Percentiles rank a stretch among this genome's conserved stretches.
Conservation (phyloP, 2,888 invertebrate species). For the Linyphia triangularis region DNA sequence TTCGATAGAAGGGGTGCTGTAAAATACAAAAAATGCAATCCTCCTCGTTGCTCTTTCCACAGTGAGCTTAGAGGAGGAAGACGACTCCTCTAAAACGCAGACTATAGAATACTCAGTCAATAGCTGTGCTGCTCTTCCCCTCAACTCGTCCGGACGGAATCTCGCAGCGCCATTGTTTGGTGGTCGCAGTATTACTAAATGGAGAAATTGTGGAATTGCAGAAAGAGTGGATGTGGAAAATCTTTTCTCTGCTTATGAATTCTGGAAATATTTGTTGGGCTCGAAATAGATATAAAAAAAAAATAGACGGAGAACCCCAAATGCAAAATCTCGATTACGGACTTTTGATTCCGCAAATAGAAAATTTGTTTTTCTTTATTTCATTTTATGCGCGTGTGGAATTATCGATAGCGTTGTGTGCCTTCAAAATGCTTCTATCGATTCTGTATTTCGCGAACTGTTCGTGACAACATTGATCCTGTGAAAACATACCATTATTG, state of each 20-base stretch:
- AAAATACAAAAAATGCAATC: not conserved
- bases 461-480: not conserved
- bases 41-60: not conserved
- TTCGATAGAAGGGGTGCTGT: constrained; percentile 30
- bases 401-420: constrained; percentile 39
- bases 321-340: constrained; percentile 30
- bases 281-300: not conserved
- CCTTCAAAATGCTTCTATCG: not conserved
- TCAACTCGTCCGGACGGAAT: constrained; percentile 40
- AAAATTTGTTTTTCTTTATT: constrained; percentile 45
- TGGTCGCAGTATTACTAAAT: constrained; percentile 26
- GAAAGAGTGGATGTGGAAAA: constrained; percentile 3
- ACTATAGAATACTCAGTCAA: constrained; percentile 55
- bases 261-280: not conserved
- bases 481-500: too few species aligned
- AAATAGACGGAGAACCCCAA: not conserved
- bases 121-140: constrained; percentile 40
- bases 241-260: not conserved
- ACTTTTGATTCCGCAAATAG: constrained; percentile 1
- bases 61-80: not conserved
- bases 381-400: constrained; percentile 5
- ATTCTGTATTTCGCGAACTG: constrained; percentile 5
- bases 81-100: constrained; percentile 34
- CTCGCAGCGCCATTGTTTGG: constrained; percentile 57
- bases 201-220: not conserved